Conservation (phyloP, 2,888 invertebrate species). For the Sinodicranocentrus sp. region DNA sequence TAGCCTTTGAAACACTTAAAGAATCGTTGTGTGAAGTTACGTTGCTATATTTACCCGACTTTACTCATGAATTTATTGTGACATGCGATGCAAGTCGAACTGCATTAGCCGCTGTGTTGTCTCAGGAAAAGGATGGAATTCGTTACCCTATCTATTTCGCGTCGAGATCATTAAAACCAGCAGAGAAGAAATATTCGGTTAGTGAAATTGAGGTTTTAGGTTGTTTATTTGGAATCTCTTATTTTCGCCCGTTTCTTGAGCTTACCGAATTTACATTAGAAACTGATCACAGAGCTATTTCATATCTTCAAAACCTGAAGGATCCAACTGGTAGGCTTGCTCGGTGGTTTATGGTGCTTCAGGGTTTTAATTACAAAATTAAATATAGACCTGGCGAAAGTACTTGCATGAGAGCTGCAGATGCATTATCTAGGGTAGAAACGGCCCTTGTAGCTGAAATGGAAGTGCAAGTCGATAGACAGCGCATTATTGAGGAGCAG, state of each 20-base stretch:
- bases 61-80: conserved; percentile 73
- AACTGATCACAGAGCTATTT: conserved; percentile 80
- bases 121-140: conserved; percentile 72
- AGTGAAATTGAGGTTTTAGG: conserved; percentile 79
- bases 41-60: conserved; percentile 74
- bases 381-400: conserved; percentile 77
- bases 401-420: not conserved
- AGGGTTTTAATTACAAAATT: conserved; percentile 78
- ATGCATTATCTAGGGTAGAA: conserved; percentile 4
- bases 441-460: not conserved
- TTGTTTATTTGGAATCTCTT: conserved; percentile 78
- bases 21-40: conserved; percentile 52
- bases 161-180: conserved; percentile 66
- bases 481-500: conserved; percentile 33
- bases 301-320: conserved; percentile 79
- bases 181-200: conserved; percentile 78
- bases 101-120: conserved; percentile 77
- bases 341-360: conserved; percentile 79
- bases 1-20: conserved; percentile 54
- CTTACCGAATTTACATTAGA: conserved; percentile 77
- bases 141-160: conserved; percentile 73
- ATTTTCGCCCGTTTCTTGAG: conserved; percentile 79
- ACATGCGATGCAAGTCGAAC: conserved; percentile 76
- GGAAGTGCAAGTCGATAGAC: not conserved
- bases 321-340: conserved; percentile 78